Base-by-base conservation (phyloP, 2,113 vertebrate species). In the Onychostoma macrolepis region DNA sequence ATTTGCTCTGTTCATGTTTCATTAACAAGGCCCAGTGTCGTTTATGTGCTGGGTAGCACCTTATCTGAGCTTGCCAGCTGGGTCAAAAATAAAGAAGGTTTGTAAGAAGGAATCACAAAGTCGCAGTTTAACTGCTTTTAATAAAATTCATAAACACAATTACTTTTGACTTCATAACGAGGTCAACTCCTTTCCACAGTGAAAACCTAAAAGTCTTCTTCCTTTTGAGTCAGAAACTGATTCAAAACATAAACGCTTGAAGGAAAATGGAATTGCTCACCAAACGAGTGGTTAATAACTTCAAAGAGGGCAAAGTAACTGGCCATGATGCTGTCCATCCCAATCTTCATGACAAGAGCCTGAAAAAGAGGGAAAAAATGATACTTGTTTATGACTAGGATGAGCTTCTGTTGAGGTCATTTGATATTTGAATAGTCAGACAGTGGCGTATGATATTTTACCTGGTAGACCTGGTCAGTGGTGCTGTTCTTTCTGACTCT, bases 381-480 rank as follows among this genome's bases (percentile, higher is more conserved):
- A 75, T 12, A 41, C 4, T 48, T 24, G 3, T 71, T 71, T 71
- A 43, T 77, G n/a, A 24, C 38, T 30, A 2, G 6, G 41, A 71
- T 83, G 41, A 61, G 48, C n/a, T 36, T 38, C 1, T 41, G 19
- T 41, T 41, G 38, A 67, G 26, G 13, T 48, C 41, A 67, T 4
- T 19, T 65, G 50, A 79, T 78, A 53, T 24, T 19, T 53, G 28
- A 33, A 61, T 41, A 19, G 19, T 36, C 77, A n/a, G 30, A 21
- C 17, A 2, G 30, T 15, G 19, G 24, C 15, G 21, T 38, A 75
- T n/a, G 2, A 74, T 7, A 17, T 26, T 28, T 92, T 93, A 99
- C 98, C 97, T 99, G 98, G 93, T 99, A 99, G 21, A 99, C 98
- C 90, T 99, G 97, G 91, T 99, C 98, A 0, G 97, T 99, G n/a